Conservation (phyloP, 2,797 vertebrate genomes). For the Sebastes trivittatus region DNA sequence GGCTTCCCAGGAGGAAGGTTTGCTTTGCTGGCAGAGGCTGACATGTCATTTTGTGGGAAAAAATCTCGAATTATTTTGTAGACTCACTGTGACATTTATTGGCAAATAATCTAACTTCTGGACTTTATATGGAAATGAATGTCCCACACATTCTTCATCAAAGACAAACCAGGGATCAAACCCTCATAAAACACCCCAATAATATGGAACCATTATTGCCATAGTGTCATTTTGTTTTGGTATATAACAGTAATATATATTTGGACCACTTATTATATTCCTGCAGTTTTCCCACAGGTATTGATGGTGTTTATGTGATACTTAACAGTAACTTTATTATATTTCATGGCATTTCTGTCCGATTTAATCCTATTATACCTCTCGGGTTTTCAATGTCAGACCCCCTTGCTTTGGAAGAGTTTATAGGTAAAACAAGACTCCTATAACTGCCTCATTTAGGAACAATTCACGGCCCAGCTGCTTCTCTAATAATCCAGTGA, state of each 20-base stretch:
- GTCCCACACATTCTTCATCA: not conserved
- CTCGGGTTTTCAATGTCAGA: not conserved
- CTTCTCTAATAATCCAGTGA: not conserved
- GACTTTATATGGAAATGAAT: not conserved
- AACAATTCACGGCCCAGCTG: not conserved
- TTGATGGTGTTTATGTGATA: not conserved
- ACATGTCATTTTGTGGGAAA: not conserved
- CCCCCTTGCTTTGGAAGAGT: not conserved
- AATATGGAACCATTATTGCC: not conserved
- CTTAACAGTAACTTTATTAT: not conserved
- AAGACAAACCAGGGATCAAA: not conserved
- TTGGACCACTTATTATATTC: not conserved
- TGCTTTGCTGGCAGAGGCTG: not conserved
- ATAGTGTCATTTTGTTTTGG: not conserved
- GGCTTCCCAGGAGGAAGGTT: not conserved
- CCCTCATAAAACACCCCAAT: not conserved
- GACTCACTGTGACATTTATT: constrained; percentile 7
- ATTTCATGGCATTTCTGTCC: not conserved
- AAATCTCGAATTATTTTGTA: not conserved
- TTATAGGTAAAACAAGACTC: not conserved
- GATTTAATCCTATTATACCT: not conserved
- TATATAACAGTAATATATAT: not conserved
- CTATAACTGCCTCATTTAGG: not conserved
- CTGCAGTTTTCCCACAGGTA: not conserved
- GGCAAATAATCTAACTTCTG: not conserved